Evolutionary conservation across 2,797 vertebrate genomes (phyloP).

Genomic region (Xerus rutilus): DNA sequence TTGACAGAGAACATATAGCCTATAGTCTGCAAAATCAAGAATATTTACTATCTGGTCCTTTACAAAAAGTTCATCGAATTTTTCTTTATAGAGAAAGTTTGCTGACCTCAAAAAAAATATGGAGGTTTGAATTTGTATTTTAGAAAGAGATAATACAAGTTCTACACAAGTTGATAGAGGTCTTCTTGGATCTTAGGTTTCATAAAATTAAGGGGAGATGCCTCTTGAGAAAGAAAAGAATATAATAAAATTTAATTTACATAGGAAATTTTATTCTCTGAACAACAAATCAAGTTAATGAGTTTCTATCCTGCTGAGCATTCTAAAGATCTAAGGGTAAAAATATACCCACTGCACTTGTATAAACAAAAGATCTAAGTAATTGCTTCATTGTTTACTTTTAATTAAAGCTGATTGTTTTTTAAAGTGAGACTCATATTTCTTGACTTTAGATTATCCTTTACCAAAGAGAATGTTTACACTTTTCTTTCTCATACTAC

Average conservation of each 20-base stretch:
- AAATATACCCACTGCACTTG: background rate
- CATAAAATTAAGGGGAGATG: background rate
- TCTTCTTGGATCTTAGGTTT: background rate
- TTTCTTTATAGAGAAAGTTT: background rate
- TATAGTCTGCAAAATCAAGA: background rate
- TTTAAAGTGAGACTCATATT: background rate
- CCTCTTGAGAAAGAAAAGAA: background rate
- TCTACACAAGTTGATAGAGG: background rate
- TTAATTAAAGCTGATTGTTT: conserved; percentile 13
- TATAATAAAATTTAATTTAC: background rate
- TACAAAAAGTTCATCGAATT: background rate
- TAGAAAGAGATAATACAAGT: background rate
- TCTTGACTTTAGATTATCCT: background rate
- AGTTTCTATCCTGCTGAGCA: background rate
- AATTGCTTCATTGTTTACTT: conserved; percentile 26
- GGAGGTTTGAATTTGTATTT: conserved; percentile 7
- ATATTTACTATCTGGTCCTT: background rate
- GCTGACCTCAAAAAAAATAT: background rate
- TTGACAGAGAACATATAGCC: background rate
- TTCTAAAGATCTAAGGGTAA: conserved; percentile 23
- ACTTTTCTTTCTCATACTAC: conserved; percentile 15
- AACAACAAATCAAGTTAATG: background rate
- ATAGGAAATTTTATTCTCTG: background rate
- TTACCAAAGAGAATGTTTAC: conserved; percentile 12
- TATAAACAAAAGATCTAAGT: conserved; percentile 7